These are phyloP conservation scores for Ophthalmolycus amberensis DNA, from an alignment of 2,113 vertebrate species.

Conservation along the genomic window DNA sequence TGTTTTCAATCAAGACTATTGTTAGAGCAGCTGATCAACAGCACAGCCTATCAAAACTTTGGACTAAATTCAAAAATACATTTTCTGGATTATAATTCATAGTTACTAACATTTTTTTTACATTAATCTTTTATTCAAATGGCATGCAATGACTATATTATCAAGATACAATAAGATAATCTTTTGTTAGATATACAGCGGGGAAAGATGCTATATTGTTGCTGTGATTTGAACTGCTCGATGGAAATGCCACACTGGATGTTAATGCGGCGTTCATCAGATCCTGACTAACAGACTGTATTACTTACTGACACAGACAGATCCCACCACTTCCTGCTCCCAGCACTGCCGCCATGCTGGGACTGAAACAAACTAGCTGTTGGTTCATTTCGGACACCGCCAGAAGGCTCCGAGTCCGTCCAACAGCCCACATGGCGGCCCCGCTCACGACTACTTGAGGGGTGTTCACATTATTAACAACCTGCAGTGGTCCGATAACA, in stretches of 20 bases:
- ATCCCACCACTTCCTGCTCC: slow-evolving; percentile 14
- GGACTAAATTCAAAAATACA: background rate
- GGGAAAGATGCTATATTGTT: background rate
- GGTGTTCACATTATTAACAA: slow-evolving; percentile 58
- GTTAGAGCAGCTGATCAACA: background rate
- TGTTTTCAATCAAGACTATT: background rate
- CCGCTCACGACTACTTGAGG: background rate
- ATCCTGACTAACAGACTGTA: background rate
- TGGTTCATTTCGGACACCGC: slow-evolving; percentile 27
- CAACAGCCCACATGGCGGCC: slow-evolving; percentile 33
- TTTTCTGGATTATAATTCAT: background rate
- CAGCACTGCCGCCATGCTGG: background rate
- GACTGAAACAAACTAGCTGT: slow-evolving; percentile 18
- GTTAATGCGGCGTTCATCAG: slow-evolving; percentile 13
- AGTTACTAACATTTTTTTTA: background rate
- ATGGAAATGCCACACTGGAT: slow-evolving; percentile 2
- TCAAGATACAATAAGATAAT: background rate
- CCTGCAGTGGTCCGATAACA: slow-evolving; percentile 74
- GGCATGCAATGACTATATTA: slow-evolving; percentile 3
- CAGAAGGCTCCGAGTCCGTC: slow-evolving; percentile 25
- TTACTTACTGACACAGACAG: slow-evolving; percentile 15
- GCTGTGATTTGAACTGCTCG: background rate
- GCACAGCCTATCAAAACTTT: background rate
- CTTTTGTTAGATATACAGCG: background rate
- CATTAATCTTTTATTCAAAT: background rate